phyloP scores from a whole-genome alignment of 2,888 invertebrate species.

The Gastrophysa polygoni region DNA sequence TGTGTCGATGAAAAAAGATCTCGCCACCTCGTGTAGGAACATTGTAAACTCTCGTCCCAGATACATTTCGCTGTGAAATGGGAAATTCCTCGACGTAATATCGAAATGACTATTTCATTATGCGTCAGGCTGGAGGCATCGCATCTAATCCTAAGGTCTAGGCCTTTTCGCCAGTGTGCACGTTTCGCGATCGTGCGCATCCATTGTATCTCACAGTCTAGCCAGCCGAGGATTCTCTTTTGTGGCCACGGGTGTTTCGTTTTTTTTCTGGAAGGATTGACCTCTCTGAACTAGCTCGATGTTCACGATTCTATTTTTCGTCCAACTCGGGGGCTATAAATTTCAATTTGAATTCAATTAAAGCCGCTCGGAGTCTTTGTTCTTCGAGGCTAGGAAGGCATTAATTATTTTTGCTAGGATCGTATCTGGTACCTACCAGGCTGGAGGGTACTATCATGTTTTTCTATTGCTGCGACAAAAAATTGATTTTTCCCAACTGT shows the following conservation, averaged over 20 bases:
- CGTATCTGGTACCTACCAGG: background rate
- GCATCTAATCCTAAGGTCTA: constrained; percentile 37
- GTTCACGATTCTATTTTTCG: constrained; percentile 35
- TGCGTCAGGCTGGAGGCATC: constrained; percentile 23
- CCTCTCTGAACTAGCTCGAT: constrained; percentile 22
- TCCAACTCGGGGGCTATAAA: constrained; percentile 19
- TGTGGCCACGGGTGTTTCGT: constrained; percentile 7
- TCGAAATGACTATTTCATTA: constrained; percentile 11
- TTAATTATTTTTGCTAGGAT: background rate
- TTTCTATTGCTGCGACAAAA: too few relatives aligned
- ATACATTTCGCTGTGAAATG: background rate
- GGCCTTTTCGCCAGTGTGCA: constrained; percentile 39
- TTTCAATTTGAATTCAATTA: constrained; percentile 26
- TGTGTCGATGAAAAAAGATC: too few relatives aligned
- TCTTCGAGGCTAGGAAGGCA: background rate
- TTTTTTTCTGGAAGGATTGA: constrained; percentile 16
- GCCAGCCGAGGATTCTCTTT: constrained; percentile 29
- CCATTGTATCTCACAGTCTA: constrained; percentile 37
- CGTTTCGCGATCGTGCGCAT: constrained; percentile 41
- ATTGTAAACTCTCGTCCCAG: too few relatives aligned
- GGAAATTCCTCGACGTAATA: constrained; percentile 14
- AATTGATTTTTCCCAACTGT: too few relatives aligned
- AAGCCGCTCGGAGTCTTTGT: constrained; percentile 11
- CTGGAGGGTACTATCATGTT: too few relatives aligned
- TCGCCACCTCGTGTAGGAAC: too few relatives aligned